These are phyloP conservation scores for Aproaerema taeniolella DNA, from an alignment of 2,888 invertebrate genomes.

Conservation along the genomic window DNA sequence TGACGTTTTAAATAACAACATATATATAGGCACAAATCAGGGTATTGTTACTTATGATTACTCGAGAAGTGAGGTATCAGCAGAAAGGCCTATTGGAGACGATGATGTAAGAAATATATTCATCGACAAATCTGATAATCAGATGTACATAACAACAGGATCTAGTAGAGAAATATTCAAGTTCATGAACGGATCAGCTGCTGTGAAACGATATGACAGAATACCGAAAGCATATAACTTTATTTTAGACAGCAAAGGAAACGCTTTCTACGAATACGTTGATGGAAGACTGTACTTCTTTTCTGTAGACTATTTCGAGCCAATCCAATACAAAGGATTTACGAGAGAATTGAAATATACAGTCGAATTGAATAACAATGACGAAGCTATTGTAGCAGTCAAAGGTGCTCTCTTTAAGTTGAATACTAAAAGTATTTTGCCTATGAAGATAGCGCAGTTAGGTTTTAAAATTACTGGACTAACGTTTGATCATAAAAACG, in stretches of 20 bases:
- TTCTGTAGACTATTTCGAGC: conserved; percentile 53
- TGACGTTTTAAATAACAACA: conserved; percentile 40
- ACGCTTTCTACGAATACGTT: conserved; percentile 59
- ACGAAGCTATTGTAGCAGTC: conserved; percentile 60
- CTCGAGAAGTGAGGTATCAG: conserved; percentile 48
- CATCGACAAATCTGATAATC: conserved; percentile 54
- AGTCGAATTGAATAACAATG: conserved; percentile 49
- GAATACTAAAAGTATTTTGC: conserved; percentile 50
- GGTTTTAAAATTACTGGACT: conserved; percentile 65
- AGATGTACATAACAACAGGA: conserved; percentile 64
- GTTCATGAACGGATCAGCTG: conserved; percentile 60
- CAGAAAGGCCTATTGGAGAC: conserved; percentile 62
- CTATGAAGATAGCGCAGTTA: conserved; percentile 54
- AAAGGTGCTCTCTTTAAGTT: conserved; percentile 57
- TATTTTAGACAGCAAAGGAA: conserved; percentile 53
- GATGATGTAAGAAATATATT: conserved; percentile 63
- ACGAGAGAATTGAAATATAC: conserved; percentile 62
- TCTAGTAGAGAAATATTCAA: conserved; percentile 54
- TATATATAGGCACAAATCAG: conserved; percentile 66
- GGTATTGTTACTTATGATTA: conserved; percentile 59
- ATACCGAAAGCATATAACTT: conserved; percentile 64
- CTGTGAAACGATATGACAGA: conserved; percentile 58
- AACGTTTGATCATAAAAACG: conserved; percentile 56
- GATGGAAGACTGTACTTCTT: conserved; percentile 65
- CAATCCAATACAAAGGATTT: conserved; percentile 65